A percentile compares a stretch with the other conserved stretches of the same genome.
These are phyloP conservation scores for Abramis brama DNA, from an alignment of 2,113 vertebrate genomes.

Conservation along the genomic window DNA sequence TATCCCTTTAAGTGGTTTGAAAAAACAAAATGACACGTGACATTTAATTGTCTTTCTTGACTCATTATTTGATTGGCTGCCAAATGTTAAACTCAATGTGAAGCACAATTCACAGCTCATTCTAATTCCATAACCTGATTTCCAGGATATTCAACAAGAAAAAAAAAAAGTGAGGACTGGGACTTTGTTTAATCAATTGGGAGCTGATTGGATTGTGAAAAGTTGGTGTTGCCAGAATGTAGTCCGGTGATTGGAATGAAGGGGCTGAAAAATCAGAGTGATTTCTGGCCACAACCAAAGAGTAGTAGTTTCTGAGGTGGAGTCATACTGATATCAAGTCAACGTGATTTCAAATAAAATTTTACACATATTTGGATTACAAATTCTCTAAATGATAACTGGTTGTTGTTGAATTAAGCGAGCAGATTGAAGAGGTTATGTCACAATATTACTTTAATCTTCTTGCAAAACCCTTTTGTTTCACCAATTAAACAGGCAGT, in stretches of 20 bases:
- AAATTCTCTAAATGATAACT: not conserved
- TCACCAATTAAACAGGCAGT: not conserved
- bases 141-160: not conserved
- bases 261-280: not conserved
- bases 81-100: not conserved
- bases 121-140: not conserved
- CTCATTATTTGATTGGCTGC: constrained; percentile 2
- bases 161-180: not conserved
- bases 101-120: not conserved
- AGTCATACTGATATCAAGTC: not conserved
- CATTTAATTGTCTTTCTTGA: not conserved
- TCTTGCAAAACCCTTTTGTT: not conserved
- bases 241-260: constrained; percentile 7
- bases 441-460: not conserved
- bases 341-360: not conserved
- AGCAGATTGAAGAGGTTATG: not conserved
- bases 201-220: not conserved
- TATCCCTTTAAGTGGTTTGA: not conserved
- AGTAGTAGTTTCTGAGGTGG: not conserved
- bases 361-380: not conserved
- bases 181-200: not conserved
- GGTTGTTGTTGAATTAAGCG: not conserved
- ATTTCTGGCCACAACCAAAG: not conserved
- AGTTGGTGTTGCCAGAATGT: not conserved
- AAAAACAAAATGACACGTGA: not conserved